Evolutionary conservation across 2,797 vertebrate species (phyloP).

Genomic region (Neomorphus geoffroyi): DNA sequence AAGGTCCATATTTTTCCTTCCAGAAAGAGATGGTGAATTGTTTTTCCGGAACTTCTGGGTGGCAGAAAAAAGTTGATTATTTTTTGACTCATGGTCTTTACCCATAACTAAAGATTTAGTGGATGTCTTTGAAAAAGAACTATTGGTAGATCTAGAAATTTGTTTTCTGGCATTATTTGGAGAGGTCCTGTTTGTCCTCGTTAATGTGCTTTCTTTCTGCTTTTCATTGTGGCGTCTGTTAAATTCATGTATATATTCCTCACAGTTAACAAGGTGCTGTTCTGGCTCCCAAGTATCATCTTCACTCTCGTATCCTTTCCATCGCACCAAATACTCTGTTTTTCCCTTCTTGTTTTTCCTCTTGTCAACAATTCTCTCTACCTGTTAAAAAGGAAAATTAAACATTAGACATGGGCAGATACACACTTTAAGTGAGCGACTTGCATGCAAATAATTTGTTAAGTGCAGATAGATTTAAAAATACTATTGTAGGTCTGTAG

Average conservation of each 20-base stretch:
- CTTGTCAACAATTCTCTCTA: slow-evolving; percentile 92
- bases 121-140: slow-evolving; percentile 78
- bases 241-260: slow-evolving; percentile 92
- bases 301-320: slow-evolving; percentile 92
- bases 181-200: slow-evolving; percentile 87
- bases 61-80: slow-evolving; percentile 72
- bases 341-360: slow-evolving; percentile 92
- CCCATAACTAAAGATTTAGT: slow-evolving; percentile 70
- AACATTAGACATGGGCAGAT: not conserved
- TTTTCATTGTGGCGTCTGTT: slow-evolving; percentile 83
- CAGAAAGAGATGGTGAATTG: slow-evolving; percentile 72
- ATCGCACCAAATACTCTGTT: slow-evolving; percentile 92
- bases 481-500: not conserved
- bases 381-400: slow-evolving; percentile 76
- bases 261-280: slow-evolving; percentile 90
- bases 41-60: slow-evolving; percentile 81
- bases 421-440: not conserved
- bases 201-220: slow-evolving; percentile 78
- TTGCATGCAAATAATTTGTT: not conserved
- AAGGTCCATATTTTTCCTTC: slow-evolving; percentile 90
- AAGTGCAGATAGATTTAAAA: not conserved
- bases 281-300: slow-evolving; percentile 97
- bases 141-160: slow-evolving; percentile 82
- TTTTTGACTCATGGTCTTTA: slow-evolving; percentile 77
- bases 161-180: slow-evolving; percentile 83